phyloP scores from a whole-genome alignment of 2,888 invertebrate species.

The Platerodrilus igneus region DNA sequence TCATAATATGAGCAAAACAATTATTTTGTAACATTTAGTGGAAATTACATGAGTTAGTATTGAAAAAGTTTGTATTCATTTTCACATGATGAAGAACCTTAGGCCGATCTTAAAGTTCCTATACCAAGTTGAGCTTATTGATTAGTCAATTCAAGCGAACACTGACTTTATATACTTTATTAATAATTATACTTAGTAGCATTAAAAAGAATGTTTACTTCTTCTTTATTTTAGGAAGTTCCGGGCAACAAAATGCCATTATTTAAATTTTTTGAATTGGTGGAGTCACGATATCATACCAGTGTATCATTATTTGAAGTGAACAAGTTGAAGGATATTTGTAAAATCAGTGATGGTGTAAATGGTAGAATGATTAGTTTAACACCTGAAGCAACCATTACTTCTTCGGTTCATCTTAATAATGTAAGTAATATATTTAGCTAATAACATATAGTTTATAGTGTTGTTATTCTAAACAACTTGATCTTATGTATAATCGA shows the following conservation, averaged over 20 bases:
- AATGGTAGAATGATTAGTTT: constrained; percentile 68
- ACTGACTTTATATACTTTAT: neutral
- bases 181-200: neutral
- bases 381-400: constrained; percentile 54
- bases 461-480: too few species aligned
- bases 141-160: constrained; percentile 9
- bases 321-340: constrained; percentile 71
- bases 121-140: constrained; percentile 7
- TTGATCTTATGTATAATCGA: too few species aligned
- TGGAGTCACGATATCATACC: constrained; percentile 74
- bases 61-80: constrained; percentile 1
- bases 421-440: too few species aligned
- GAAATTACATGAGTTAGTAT: too few species aligned
- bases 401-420: constrained; percentile 49
- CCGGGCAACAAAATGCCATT: constrained; percentile 70
- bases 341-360: constrained; percentile 66
- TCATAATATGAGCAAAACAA: too few species aligned
- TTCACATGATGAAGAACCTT: constrained; percentile 25
- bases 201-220: neutral
- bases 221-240: constrained; percentile 56
- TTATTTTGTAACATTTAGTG: too few species aligned
- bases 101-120: constrained; percentile 31
- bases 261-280: constrained; percentile 76
- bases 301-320: constrained; percentile 69
- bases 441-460: too few species aligned